phyloP scores from a whole-genome alignment of 1,140 invertebrate species.

The Mamestra configurata region DNA sequence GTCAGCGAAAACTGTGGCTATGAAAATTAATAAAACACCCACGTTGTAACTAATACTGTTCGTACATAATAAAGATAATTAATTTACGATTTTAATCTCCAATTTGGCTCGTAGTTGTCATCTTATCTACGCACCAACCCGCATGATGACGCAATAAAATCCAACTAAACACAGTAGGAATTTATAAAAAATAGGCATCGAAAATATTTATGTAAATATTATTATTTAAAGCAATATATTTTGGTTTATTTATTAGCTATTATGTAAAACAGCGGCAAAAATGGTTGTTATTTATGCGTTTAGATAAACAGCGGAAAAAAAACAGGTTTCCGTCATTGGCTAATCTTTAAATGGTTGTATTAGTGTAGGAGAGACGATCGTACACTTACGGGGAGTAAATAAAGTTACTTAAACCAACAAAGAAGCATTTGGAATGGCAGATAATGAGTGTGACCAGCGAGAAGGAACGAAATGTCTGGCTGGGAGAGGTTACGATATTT shows the following conservation, averaged over 20 bases:
- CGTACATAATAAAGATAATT: slow-evolving; percentile 35
- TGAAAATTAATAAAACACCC: slow-evolving; percentile 35
- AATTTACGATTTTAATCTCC: slow-evolving; percentile 34
- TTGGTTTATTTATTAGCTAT: slow-evolving; percentile 42
- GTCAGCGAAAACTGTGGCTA: slow-evolving; percentile 1
- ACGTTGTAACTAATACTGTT: slow-evolving; percentile 21
- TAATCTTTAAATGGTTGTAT: slow-evolving; percentile 34
- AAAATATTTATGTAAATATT: slow-evolving; percentile 36
- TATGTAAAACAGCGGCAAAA: slow-evolving; percentile 40
- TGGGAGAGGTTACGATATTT: slow-evolving; percentile 80
- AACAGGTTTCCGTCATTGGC: slow-evolving; percentile 30
- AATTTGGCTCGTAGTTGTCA: slow-evolving; percentile 17
- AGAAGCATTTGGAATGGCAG: slow-evolving; percentile 76
- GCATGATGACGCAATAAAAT: slow-evolving; percentile 33
- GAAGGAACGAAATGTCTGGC: slow-evolving; percentile 79
- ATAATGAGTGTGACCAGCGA: slow-evolving; percentile 83
- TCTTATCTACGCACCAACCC: slow-evolving; percentile 28
- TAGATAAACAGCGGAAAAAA: not conserved
- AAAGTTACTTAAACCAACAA: slow-evolving; percentile 82
- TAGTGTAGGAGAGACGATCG: slow-evolving; percentile 31
- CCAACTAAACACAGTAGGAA: slow-evolving; percentile 26
- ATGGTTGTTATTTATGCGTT: slow-evolving; percentile 29
- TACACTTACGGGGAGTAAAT: slow-evolving; percentile 72
- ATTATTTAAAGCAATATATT: slow-evolving; percentile 39
- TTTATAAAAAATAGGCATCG: slow-evolving; percentile 3